phyloP scores from a whole-genome alignment of 2,888 invertebrate species.

The Pristionchus entomophagus region DNA sequence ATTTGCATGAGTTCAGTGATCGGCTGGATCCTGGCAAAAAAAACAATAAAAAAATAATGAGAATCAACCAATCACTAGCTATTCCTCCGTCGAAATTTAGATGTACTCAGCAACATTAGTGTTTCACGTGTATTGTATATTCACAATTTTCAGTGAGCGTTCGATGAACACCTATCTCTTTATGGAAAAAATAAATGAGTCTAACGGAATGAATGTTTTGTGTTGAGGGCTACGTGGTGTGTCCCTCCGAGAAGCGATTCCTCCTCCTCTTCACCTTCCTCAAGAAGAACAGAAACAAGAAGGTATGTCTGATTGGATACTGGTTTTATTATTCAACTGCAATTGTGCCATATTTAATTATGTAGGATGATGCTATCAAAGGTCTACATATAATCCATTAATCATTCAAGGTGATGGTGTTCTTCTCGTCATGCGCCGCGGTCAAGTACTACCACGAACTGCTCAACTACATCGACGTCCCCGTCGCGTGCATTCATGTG shows the following conservation, averaged over 20 bases:
- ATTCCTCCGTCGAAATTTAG: too few species aligned
- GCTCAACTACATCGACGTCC: slow-evolving; percentile 95
- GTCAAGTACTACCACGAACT: slow-evolving; percentile 96
- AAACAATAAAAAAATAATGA: too few species aligned
- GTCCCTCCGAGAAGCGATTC: slow-evolving; percentile 94
- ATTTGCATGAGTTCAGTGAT: too few species aligned
- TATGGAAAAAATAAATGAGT: too few species aligned
- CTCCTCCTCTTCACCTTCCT: slow-evolving; percentile 96
- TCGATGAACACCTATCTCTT: too few species aligned
- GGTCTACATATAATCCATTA: not conserved
- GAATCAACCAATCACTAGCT: too few species aligned
- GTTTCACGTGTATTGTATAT: too few species aligned
- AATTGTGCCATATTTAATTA: not conserved
- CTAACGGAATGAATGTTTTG: not conserved
- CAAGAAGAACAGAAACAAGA: slow-evolving; percentile 94
- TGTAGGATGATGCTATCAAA: not conserved
- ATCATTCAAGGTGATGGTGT: slow-evolving; percentile 85
- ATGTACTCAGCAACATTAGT: too few species aligned
- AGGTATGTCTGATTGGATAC: slow-evolving; percentile 76
- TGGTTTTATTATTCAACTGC: not conserved
- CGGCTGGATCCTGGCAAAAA: too few species aligned
- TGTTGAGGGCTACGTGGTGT: slow-evolving; percentile 87
- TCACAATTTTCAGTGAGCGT: too few species aligned
- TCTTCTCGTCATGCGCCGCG: slow-evolving; percentile 96
- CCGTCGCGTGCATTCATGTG: slow-evolving; percentile 96